Conservation (phyloP, 2,797 vertebrate species). For the Lagocephalus sceleratus region DNA sequence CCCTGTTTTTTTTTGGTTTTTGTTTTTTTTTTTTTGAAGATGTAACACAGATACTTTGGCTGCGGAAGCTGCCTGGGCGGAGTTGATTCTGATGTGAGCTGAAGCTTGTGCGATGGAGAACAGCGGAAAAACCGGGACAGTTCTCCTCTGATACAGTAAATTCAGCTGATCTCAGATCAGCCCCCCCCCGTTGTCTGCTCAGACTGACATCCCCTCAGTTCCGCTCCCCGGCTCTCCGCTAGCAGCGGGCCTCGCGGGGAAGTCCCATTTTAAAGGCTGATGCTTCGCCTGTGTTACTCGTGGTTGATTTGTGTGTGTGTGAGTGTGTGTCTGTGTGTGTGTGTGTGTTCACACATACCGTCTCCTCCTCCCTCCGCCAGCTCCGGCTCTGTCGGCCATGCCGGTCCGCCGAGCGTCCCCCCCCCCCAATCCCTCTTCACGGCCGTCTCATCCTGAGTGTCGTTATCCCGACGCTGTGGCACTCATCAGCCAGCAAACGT, state of each 20-base stretch:
- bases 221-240: slow-evolving; percentile 23
- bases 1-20: not conserved
- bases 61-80: not conserved
- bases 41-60: not conserved
- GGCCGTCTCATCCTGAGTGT: slow-evolving; percentile 50
- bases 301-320: slow-evolving; percentile 25
- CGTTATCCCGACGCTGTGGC: slow-evolving; percentile 55
- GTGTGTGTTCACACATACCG: slow-evolving; percentile 16
- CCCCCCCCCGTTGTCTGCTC: slow-evolving; percentile 48
- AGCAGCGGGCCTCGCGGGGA: slow-evolving; percentile 24
- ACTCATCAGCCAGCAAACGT: slow-evolving; percentile 34
- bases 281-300: slow-evolving; percentile 27
- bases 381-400: too few relatives aligned
- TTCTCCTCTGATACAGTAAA: slow-evolving; percentile 46
- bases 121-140: slow-evolving; percentile 36
- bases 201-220: slow-evolving; percentile 39
- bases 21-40: not conserved
- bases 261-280: slow-evolving; percentile 20
- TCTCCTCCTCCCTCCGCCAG: slow-evolving; percentile 12
- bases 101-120: slow-evolving; percentile 6
- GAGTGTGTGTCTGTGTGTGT: slow-evolving; percentile 16
- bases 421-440: slow-evolving; percentile 51
- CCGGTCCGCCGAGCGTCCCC: slow-evolving; percentile 23
- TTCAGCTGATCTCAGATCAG: slow-evolving; percentile 43
- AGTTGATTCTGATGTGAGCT: not conserved